Base-by-base conservation (phyloP, 2,113 vertebrate species). In the Vidua chalybeata region DNA sequence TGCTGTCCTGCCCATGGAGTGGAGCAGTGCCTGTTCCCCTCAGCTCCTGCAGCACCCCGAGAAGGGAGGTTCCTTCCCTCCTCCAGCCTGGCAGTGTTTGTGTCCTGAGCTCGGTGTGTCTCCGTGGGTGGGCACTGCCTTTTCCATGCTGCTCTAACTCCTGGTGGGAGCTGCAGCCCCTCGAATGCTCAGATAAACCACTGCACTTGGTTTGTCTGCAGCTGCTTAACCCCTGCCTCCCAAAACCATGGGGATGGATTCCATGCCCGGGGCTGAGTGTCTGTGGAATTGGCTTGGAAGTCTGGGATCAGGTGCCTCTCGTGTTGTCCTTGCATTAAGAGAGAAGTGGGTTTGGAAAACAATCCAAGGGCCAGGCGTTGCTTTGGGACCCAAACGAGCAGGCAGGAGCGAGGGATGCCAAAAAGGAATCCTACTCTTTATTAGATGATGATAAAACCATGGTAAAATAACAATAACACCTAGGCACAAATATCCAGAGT, bases 1-100 rank as follows among this genome's bases (percentile, higher is more conserved):
- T n/a, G 54, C 43, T 41, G 1, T n/a, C 7, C 84, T 79, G 55
- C 66, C 28, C n/a, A 0, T 0, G 0, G 35, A 11, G 20, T 0
- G 0, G 35, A 11, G 20, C 30, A 1, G 35, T 13, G 48, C 43
- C 72, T 26, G 15, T 12, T 37, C 31, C 46, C 45, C 21, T 46
- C 30, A 6, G 0, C 14, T 55, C 9, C 46, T 22, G 39, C 49
- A 59, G 67, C 48, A 46, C 3, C 87, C 21, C 1, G 1, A 11
- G 30, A 8, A 46, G n/a, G 26, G 51, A 79, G 35, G 19, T 4
- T 37, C n/a, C 49, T 55, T 17, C 43, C 41, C 24, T 39, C 22
- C 75, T 24, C 7, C 3, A 15, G 48, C 43, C 28, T 8, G 11
- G 66, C 67, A 11, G 2, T 1, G 33, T 39, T 23, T 10, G 9